These are phyloP conservation scores for Pristionchus mayeri DNA, from an alignment of 2,888 invertebrate species.

Conservation along the genomic window DNA sequence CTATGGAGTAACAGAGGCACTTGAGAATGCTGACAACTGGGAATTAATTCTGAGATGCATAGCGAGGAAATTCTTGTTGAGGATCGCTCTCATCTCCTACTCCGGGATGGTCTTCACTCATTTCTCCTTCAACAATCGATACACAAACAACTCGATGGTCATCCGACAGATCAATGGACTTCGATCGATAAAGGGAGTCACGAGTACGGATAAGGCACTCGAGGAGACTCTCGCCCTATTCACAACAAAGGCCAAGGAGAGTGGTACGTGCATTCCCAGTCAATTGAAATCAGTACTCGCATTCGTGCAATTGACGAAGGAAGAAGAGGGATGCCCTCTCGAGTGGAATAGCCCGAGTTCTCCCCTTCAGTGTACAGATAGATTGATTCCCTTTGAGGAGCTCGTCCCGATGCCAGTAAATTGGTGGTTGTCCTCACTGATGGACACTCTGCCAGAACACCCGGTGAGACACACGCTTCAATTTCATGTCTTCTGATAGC, in stretches of 20 bases:
- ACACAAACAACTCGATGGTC: constrained; percentile 69
- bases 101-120: constrained; percentile 70
- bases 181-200: constrained; percentile 72
- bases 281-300: too few species aligned
- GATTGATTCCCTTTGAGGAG: too few species aligned
- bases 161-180: constrained; percentile 65
- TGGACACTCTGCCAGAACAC: constrained; percentile 68
- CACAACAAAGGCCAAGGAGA: constrained; percentile 60
- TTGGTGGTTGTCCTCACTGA: constrained; percentile 73
- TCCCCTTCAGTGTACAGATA: too few species aligned
- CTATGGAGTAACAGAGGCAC: too few species aligned
- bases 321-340: too few species aligned
- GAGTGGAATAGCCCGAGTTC: too few species aligned
- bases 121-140: constrained; percentile 71
- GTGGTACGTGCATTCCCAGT: constrained; percentile 44
- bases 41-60: too few species aligned
- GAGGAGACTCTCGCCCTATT: constrained; percentile 66
- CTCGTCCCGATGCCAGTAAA: constrained; percentile 64
- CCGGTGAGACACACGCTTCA: constrained; percentile 37
- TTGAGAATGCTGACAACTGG: too few species aligned
- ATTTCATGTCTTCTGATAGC: not conserved
- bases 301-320: too few species aligned
- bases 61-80: too few species aligned
- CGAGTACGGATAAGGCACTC: constrained; percentile 69
- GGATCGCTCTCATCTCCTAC: constrained; percentile 70